These are phyloP conservation scores for Hydrozoanthus tunicans DNA, from an alignment of 64 coral and sea anemone genomes.

Conservation along the genomic window DNA sequence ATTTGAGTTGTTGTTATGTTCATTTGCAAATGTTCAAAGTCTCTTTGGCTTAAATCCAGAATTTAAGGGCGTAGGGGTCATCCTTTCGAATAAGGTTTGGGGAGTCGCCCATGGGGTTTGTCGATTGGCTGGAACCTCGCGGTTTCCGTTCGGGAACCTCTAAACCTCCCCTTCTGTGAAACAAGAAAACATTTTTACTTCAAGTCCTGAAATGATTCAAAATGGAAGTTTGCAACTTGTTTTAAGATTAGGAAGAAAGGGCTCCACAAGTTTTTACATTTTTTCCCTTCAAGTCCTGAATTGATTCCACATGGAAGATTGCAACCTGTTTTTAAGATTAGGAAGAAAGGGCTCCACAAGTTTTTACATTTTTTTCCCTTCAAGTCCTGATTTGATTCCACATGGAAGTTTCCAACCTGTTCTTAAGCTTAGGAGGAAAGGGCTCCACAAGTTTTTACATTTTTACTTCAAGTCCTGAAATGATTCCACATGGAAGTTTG, in stretches of 20 bases:
- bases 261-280: no score
- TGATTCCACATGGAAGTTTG: neutral
- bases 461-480: neutral
- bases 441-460: neutral
- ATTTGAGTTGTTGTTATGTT: neutral
- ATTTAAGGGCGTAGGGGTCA: constrained; percentile 4
- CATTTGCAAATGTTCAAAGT: constrained; percentile 9
- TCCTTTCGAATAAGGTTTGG: neutral
- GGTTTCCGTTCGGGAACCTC: neutral
- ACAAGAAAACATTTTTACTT: constrained; percentile 11
- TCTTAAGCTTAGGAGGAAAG: no score
- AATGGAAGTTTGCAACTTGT: neutral
- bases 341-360: no score
- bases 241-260: no score
- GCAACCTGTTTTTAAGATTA: no score
- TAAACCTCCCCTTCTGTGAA: constrained; percentile 10
- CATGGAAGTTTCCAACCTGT: no score
- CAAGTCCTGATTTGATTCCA: no score
- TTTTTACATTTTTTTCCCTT: no score
- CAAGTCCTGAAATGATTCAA: neutral
- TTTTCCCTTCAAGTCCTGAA: no score
- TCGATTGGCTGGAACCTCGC: constrained; percentile 26
- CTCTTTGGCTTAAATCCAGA: constrained; percentile 39
- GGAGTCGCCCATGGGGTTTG: neutral
- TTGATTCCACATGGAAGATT: no score